Base-by-base conservation (phyloP, 2,113 vertebrate genomes). In the Heteronetta atricapilla region DNA sequence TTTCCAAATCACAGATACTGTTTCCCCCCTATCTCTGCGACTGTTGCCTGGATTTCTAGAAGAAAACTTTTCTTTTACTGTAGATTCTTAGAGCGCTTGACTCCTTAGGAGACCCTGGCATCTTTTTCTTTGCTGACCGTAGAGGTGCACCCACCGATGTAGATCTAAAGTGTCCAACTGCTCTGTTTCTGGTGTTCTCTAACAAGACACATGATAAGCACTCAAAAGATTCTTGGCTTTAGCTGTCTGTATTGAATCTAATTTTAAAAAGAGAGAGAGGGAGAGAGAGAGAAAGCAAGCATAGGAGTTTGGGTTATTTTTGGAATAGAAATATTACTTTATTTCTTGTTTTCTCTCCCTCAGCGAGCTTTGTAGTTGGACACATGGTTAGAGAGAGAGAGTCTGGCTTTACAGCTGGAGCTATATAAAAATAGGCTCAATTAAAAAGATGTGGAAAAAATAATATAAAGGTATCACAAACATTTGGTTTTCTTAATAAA, bases 371-470 rank as follows among this genome's bases (percentile, higher is more conserved):
- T 96, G 46, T 77, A 82, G 55, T 94, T 81, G 83, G 81, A 80
- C 62, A 92, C 66, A 55, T 76, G 72, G 88, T 95, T 94, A 85
- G 75, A 90, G 85, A 95, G 84, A 82, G 84, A 82, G 50, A 94
- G 55, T 93, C 88, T 96, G 89, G 69, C 73, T 91, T 91, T 96
- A 91, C 94, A 95, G 90, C 95, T 96, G 93, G 84, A 97, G 83
- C 48, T 79, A 72, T 86, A 48, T 62, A 96, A 94, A 97, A 97
- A 97, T 96, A 97, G 91, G 76, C 91, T 75, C 73, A 91, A 93
- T 95, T 94, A 82, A 96, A 97, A 95, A 87, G 34, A 95, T 82
- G 79, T 88, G 85, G 38, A 29, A 40, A 64, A 81, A 96, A 82
- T 95, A 79, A 53, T 69, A 58, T 82, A 58, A 80, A 95, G 91